Conservation (phyloP, 2,888 invertebrate genomes). For the Melanostoma mellinum region DNA sequence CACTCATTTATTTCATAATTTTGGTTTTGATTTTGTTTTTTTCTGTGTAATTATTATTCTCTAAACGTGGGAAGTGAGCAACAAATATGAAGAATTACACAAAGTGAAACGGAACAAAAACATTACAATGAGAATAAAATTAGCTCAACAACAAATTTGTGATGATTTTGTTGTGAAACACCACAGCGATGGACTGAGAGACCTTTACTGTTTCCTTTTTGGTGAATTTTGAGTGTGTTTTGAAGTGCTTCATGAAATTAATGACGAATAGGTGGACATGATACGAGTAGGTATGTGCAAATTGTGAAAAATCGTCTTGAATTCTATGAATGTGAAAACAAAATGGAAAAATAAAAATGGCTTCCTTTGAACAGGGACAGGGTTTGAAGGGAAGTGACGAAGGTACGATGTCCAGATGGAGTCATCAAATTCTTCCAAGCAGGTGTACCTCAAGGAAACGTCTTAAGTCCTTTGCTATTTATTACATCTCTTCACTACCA, state of each 20-base stretch:
- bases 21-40: not conserved
- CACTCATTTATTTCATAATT: conserved; percentile 45
- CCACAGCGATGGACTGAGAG: conserved; percentile 15
- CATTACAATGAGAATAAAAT: not conserved
- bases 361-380: too few relatives aligned
- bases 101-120: conserved; percentile 15
- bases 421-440: too few relatives aligned
- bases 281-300: too few relatives aligned
- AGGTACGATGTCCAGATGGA: too few relatives aligned
- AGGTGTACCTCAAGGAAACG: too few relatives aligned
- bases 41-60: not conserved
- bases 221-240: not conserved
- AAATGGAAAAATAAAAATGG: too few relatives aligned
- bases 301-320: too few relatives aligned
- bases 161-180: conserved; percentile 11
- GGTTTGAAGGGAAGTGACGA: too few relatives aligned
- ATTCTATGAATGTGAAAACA: too few relatives aligned
- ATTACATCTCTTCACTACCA: too few relatives aligned
- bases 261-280: not conserved
- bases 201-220: conserved; percentile 16
- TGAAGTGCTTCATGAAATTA: not conserved
- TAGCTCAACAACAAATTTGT: conserved; percentile 13
- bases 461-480: too few relatives aligned
- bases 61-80: not conserved
- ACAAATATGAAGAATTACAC: conserved; percentile 1